Evolutionary conservation across 2,888 invertebrate species (phyloP), one percentile per base, ranked within the genome.

Genomic region (Aspidiotus rigidus): DNA sequence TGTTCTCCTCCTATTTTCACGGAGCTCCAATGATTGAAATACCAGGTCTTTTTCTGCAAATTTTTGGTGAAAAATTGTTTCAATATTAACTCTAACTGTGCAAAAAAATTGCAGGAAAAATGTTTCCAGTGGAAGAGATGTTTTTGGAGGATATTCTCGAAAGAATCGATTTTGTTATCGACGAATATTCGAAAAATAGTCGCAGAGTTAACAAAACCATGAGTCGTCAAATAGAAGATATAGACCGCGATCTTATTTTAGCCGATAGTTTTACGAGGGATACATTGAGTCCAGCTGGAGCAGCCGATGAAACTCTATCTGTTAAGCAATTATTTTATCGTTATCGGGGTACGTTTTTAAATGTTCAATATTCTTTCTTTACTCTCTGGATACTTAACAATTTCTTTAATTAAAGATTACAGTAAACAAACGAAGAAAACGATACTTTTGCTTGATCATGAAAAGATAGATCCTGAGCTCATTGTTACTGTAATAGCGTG

Each of bases 81-180:
- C 41, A 15, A 42, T 10, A 7, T 41, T 40, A 64, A 40, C 13
- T 59, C 15, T 28, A 13, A 59, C n/a, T 16, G 17, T 16, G 8
- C 10, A 17, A 56, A 57, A 28, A 41, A 15, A 44, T 66, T n/a
- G 3, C 7, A 67, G 67, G 67, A 9, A 67, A 60, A 67, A 91
- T 93, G 0, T 92, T 84, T 79, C 91, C 92, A 0, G 94, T 96
- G 0, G 75, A 85, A 75, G 88, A 90, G 76, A 82, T 83, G 74
- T 92, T 86, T 75, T 78, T 95, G 28, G 94, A 94, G 76, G 90
- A 94, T 74, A 82, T 93, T 13, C 40, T 67, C 3, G 67, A 67
- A 2, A 9, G 9, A 16, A 56, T 56, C 16, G 28, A 41, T 13
- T 69, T 42, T 42, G 44, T 57, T 11, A 42, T 69, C 17, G 86